Percentiles rank a stretch among this genome's conserved stretches.
Evolutionary conservation across 2,113 vertebrate species (phyloP).

Genomic region (Poeciliopsis retropinna): DNA sequence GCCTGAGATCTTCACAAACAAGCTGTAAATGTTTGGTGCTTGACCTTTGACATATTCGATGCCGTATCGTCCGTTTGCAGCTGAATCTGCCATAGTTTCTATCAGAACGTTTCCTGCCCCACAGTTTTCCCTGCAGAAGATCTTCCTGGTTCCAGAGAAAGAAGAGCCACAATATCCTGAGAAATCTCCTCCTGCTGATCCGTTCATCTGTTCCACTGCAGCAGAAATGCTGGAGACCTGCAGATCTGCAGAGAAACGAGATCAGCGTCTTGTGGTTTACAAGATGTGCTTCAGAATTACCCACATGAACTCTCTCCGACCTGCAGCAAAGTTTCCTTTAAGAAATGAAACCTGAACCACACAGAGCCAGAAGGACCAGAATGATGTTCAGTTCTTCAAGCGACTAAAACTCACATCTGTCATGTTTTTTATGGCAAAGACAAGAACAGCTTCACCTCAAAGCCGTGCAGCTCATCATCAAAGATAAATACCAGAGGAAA

Average conservation of each 20-base stretch:
- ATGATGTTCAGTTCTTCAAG: too few species aligned
- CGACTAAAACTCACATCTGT: too few species aligned
- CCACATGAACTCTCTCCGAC: background rate
- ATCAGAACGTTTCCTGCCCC: slow-evolving; percentile 2
- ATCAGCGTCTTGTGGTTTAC: background rate
- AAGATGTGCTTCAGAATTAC: background rate
- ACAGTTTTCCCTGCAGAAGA: slow-evolving; percentile 14
- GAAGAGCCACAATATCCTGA: background rate
- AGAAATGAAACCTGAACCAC: background rate
- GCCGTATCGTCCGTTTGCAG: background rate
- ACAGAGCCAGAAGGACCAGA: background rate
- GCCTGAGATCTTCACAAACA: background rate
- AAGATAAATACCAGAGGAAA: too few species aligned
- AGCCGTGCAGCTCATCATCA: too few species aligned
- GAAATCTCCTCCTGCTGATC: background rate
- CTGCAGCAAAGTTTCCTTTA: background rate
- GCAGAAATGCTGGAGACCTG: background rate
- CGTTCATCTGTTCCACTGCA: background rate
- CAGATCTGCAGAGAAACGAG: slow-evolving; percentile 9
- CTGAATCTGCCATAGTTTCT: rapidly evolving
- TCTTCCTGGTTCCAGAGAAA: background rate
- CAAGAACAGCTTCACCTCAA: too few species aligned
- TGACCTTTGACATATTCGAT: background rate
- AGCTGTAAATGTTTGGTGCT: too few species aligned
- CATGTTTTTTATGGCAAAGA: too few species aligned